Percentiles rank a stretch among this genome's conserved stretches.
These are phyloP conservation scores for Mimas tiliae DNA, from an alignment of 2,888 invertebrate species.

Conservation along the genomic window DNA sequence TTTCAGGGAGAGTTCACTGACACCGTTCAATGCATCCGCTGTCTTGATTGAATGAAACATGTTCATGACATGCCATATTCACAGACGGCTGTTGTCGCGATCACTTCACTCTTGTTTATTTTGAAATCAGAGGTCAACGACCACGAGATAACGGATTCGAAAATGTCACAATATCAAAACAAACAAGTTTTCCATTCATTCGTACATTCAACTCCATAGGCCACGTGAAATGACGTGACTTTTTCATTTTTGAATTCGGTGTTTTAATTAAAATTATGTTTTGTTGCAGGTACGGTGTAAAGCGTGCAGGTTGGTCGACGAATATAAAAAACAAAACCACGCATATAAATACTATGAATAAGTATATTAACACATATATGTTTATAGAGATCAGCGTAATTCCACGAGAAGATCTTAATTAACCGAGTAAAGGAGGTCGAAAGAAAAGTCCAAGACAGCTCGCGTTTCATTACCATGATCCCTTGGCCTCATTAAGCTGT, in stretches of 20 bases:
- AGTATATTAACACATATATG: slow-evolving; percentile 47
- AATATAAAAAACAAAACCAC: slow-evolving; percentile 48
- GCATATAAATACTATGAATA: slow-evolving; percentile 39
- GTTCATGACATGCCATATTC: slow-evolving; percentile 41
- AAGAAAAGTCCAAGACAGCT: slow-evolving; percentile 66
- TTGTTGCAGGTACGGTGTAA: slow-evolving; percentile 63
- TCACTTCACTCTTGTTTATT: slow-evolving; percentile 43
- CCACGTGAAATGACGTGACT: slow-evolving; percentile 51
- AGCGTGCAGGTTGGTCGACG: slow-evolving; percentile 65
- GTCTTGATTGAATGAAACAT: slow-evolving; percentile 72
- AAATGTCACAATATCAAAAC: slow-evolving; percentile 49
- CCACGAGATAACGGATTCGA: slow-evolving; percentile 54
- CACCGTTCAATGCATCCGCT: slow-evolving; percentile 57
- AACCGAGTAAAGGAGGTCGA: slow-evolving; percentile 61
- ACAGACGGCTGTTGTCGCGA: slow-evolving; percentile 40
- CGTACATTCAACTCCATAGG: slow-evolving; percentile 40
- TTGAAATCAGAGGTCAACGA: slow-evolving; percentile 54
- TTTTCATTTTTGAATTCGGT: slow-evolving; percentile 44
- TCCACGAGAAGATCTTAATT: slow-evolving; percentile 67
- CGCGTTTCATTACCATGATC: slow-evolving; percentile 74
- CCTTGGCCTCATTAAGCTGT: slow-evolving; percentile 74
- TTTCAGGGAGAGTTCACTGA: slow-evolving; percentile 54
- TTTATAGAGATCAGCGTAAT: slow-evolving; percentile 55
- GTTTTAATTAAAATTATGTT: slow-evolving; percentile 43
- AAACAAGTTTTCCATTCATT: slow-evolving; percentile 52